Evolutionary conservation across 2,888 invertebrate genomes (phyloP).

Genomic region (Cacoxenus indagator): DNA sequence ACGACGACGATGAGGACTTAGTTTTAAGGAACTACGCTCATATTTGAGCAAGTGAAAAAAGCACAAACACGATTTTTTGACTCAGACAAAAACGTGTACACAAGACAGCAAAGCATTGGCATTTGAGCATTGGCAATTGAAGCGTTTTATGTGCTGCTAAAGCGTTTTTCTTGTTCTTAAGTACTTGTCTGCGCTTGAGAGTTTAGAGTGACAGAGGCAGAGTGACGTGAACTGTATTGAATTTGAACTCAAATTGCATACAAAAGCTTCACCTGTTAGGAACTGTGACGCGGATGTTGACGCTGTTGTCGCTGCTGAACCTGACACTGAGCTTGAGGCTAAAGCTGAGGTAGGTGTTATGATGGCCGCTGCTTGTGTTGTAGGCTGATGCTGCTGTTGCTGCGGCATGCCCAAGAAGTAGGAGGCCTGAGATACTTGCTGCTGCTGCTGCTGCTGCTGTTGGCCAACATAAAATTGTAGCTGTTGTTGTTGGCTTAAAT

Average conservation of each 20-base stretch:
- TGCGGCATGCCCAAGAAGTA: slow-evolving; percentile 33
- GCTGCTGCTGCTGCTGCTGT: slow-evolving; percentile 39
- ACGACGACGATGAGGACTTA: not conserved
- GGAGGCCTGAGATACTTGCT: slow-evolving; percentile 28
- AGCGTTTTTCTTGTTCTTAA: not conserved
- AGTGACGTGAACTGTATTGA: not conserved
- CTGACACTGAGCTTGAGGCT: slow-evolving; percentile 13
- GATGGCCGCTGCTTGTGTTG: slow-evolving; percentile 31
- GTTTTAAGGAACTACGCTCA: not conserved
- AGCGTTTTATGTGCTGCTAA: not conserved
- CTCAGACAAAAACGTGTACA: not conserved
- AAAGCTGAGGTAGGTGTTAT: slow-evolving; percentile 25
- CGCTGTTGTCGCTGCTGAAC: slow-evolving; percentile 17
- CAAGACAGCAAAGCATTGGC: not conserved
- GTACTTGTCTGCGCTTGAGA: slow-evolving; percentile 19
- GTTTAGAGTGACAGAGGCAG: not conserved
- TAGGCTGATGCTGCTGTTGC: slow-evolving; percentile 25
- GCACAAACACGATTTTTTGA: not conserved
- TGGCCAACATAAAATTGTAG: slow-evolving; percentile 39
- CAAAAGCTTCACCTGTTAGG: slow-evolving; percentile 46
- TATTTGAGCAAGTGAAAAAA: not conserved
- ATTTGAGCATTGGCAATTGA: not conserved
- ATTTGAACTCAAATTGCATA: not conserved
- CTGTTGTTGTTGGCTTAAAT: slow-evolving; percentile 21
- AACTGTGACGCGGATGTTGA: slow-evolving; percentile 32